Evolutionary conservation across 2,797 vertebrate species (phyloP), one percentile per base, ranked within the genome.

Genomic region (Buphagus erythrorhynchus): DNA sequence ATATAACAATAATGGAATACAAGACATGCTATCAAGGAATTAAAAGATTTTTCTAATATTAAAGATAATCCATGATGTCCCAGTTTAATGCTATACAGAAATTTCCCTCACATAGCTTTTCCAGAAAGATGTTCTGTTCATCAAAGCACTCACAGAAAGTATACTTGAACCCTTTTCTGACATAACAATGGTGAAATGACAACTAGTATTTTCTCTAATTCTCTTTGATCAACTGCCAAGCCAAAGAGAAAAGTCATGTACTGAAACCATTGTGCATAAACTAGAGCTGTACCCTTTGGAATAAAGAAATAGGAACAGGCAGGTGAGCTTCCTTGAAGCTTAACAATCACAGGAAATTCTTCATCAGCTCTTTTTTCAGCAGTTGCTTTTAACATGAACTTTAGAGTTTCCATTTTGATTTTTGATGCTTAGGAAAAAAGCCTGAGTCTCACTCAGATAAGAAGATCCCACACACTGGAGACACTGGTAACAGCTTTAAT

Each of bases 11-110:
- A 90, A 96, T 55, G 36, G 93, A 92, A 94, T 58, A 85, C 40
- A 93, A 93, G 59, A 94, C 67, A 73, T 0, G 2, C 71, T 76
- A 86, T 87, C 67, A 89, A 69, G 63, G 91, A 95, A 95, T 91
- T 96, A 96, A 91, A 80, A 95, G 77, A 82, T 93, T 96, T 94
- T 93, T 78, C 91, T 94, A 92, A 92, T 91, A 95, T 92, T 93
- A 91, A 92, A 71, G 84, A 87, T 92, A 97, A 97, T 95, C 93
- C 86, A 79, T 62, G 22, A 65, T 89, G 94, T 85, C 84, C 89
- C 89, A 89, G 40, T 87, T 96, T 85, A 93, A 95, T n/a, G 48
- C 84, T 67, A 85, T 59, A 89, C 36, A 87, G 55, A 93, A 91
- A 91, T 79, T 67, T 87, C 77, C 86, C 80, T 92, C 86, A 92